Conservation (phyloP, 2,113 vertebrate species). For the Spermophilus dauricus region DNA sequence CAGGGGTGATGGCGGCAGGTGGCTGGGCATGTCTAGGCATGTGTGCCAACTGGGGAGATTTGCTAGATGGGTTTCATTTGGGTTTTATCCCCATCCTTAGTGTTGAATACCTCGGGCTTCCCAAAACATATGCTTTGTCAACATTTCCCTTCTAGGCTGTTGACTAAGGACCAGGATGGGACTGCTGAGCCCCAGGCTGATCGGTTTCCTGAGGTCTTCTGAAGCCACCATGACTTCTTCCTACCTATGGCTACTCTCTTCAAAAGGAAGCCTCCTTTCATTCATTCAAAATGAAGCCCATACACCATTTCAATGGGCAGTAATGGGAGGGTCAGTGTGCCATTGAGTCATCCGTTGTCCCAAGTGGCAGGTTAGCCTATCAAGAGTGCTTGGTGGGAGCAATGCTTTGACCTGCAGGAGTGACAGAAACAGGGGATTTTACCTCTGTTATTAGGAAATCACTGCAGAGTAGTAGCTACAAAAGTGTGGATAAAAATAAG, state of each 20-base stretch:
- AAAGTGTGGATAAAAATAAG: neutral
- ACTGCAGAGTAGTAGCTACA: neutral
- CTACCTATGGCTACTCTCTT: neutral
- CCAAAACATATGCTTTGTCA: neutral
- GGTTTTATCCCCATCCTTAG: neutral
- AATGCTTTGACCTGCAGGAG: neutral
- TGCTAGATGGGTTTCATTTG: neutral
- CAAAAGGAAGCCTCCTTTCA: neutral
- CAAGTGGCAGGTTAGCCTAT: neutral
- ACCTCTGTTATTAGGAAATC: neutral
- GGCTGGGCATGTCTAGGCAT: neutral
- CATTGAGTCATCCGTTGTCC: neutral
- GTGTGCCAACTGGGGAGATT: neutral
- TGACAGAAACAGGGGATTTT: neutral
- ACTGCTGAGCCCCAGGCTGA: neutral
- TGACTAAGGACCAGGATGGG: neutral
- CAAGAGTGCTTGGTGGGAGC: neutral
- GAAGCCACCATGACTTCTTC: neutral
- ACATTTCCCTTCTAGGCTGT: neutral
- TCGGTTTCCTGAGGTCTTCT: neutral
- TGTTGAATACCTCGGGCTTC: neutral
- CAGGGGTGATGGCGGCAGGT: neutral
- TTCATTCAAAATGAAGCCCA: neutral
- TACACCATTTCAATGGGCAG: neutral
- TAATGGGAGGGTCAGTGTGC: neutral